A percentile compares a stretch with the other conserved stretches of the same genome.
Evolutionary conservation across 2,888 invertebrate genomes (phyloP).

Genomic region (Operophtera brumata): DNA sequence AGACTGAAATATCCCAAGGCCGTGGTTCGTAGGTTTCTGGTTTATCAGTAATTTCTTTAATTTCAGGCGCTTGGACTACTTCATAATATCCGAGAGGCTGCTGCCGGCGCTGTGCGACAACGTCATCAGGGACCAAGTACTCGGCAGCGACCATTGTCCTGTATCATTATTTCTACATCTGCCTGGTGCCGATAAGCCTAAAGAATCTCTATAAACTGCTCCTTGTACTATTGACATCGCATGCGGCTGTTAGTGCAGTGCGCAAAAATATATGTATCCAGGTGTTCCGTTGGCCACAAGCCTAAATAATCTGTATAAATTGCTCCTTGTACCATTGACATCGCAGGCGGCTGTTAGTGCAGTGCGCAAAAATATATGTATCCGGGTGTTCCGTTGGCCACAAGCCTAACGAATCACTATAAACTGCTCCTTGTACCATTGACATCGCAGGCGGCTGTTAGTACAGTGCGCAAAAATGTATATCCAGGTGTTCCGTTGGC

Average conservation of each 20-base stretch:
- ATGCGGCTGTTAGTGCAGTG: too few relatives aligned
- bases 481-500: conserved; percentile 43
- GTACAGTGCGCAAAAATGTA: too few relatives aligned
- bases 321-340: not conserved
- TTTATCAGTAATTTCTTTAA: too few relatives aligned
- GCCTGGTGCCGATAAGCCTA: conserved; percentile 69
- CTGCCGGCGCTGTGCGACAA: conserved; percentile 90
- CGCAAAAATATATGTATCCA: too few relatives aligned
- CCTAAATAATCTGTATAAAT: conserved; percentile 58
- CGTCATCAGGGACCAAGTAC: conserved; percentile 88
- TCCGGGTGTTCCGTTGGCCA: conserved; percentile 63
- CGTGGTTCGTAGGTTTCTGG: too few relatives aligned
- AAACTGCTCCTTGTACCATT: conserved; percentile 1
- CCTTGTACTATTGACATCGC: not conserved
- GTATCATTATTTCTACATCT: conserved; percentile 87
- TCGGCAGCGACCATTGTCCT: conserved; percentile 98
- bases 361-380: too few relatives aligned
- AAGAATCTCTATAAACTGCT: conserved; percentile 49
- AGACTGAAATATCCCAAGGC: too few relatives aligned
- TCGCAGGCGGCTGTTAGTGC: too few relatives aligned
- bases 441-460: not conserved
- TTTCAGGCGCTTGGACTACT: conserved; percentile 97
- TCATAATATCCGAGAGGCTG: conserved; percentile 91
- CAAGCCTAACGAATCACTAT: conserved; percentile 65
- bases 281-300: conserved; percentile 57